Evolutionary conservation across 1,140 invertebrate species (phyloP).

Genomic region (Hylaeus volcanicus): DNA sequence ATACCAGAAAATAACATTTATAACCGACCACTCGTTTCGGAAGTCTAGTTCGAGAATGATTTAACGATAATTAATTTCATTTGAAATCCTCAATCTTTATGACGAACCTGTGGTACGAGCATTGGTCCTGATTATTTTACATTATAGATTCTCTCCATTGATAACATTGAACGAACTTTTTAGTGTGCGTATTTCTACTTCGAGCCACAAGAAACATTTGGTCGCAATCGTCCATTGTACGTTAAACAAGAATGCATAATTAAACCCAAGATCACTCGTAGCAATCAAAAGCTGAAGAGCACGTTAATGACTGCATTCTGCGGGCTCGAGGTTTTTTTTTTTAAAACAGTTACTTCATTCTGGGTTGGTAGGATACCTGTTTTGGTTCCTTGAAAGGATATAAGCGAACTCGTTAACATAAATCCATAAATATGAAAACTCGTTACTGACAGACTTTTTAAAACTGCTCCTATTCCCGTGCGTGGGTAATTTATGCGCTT

Average conservation of each 20-base stretch:
- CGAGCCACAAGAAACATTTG: no score
- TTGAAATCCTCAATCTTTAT: no score
- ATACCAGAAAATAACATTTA: no score
- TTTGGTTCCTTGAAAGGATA: not conserved
- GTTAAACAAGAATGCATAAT: not conserved
- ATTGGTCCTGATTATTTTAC: no score
- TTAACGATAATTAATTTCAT: no score
- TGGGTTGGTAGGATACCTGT: not conserved
- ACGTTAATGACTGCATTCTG: not conserved
- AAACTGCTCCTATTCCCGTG: not conserved
- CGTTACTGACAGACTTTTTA: slow-evolving; percentile 9
- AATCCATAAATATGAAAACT: slow-evolving; percentile 28
- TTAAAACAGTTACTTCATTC: slow-evolving; percentile 2
- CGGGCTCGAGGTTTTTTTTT: not conserved
- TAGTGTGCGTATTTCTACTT: no score
- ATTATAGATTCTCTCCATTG: no score
- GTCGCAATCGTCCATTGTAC: no score
- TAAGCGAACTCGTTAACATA: slow-evolving; percentile 7
- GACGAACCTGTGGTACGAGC: no score
- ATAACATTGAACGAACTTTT: no score
- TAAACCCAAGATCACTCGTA: not conserved
- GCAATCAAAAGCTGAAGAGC: not conserved
- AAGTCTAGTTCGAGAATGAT: no score
- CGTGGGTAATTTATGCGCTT: not conserved
- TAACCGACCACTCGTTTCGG: no score